Evolutionary conservation across 2,888 invertebrate species (phyloP), one percentile per base, ranked within the genome.

Genomic region (Eristalis pertinax): DNA sequence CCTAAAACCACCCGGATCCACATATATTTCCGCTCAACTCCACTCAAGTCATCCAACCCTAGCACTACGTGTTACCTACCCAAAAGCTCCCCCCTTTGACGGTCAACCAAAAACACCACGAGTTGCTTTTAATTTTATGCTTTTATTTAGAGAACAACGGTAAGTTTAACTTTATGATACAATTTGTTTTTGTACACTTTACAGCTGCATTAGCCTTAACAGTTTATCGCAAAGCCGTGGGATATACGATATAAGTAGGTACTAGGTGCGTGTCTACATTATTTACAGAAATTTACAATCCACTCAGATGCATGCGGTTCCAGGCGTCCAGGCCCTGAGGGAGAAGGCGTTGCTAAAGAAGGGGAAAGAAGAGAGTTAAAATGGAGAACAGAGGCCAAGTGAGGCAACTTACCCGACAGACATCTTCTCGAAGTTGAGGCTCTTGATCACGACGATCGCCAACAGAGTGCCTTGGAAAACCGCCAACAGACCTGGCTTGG

Each of bases 391-490:
- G 38, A 64, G 19, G 0, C 15, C 24, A 56, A 24, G 0, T 11
- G 2, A 0, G 2, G 1, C 13, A 35, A 79, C 89, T 76, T 86
- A 90, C 90, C 89, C 80, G 4, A 89, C 73, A 15, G 89, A 80
- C 11, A 63, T 26, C 5, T 75, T 78, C n/a, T 89, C 87, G 4
- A 82, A 82, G 67, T 69, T 85, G 0, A 90, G 56, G 7, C 89
- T 88, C 82, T 89, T 90, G 29, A 89, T 67, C 15, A 89, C 35
- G 19, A 89, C 73, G 56, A 89, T 75, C 2, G 89, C 89, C n/a
- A 90, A 68, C 3, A 90, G 43, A 19, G 74, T 67, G 10, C 81
- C 89, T 70, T 90, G 90, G 7, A 88, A 84, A 1, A 89, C 24
- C n/a, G 82, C 29, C 19, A 90, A 38, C 13, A 83, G 84, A 62